Evolutionary conservation across 2,888 invertebrate species (phyloP).

Genomic region (Plebejus argus): DNA sequence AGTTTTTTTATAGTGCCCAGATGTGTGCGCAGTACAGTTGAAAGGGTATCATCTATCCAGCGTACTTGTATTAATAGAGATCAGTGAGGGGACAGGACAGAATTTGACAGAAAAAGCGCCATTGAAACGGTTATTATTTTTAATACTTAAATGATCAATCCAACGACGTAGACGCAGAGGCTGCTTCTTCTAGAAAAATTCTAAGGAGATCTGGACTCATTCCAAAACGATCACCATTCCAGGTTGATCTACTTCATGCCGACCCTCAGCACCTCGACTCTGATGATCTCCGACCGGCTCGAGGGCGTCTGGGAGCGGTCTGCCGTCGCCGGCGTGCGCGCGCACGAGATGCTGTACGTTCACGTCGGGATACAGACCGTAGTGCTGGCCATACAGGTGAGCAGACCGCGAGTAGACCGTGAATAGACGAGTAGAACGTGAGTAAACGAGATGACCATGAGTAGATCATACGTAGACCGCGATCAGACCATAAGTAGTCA

Average conservation of each 20-base stretch:
- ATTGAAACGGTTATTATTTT: too few species aligned
- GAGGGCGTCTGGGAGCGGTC: constrained; percentile 94
- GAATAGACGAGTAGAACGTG: neutral
- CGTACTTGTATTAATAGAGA: too few species aligned
- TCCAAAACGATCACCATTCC: constrained; percentile 35
- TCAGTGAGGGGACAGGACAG: too few species aligned
- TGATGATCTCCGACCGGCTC: constrained; percentile 89
- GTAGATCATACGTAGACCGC: neutral
- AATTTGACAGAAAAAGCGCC: too few species aligned
- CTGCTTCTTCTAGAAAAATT: too few species aligned
- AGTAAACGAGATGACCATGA: neutral
- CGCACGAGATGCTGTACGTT: constrained; percentile 89
- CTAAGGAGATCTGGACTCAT: too few species aligned
- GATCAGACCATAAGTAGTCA: too few species aligned
- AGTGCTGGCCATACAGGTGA: constrained; percentile 87
- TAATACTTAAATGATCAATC: too few species aligned
- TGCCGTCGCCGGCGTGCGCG: constrained; percentile 91
- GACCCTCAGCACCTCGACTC: constrained; percentile 89
- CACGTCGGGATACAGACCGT: constrained; percentile 88
- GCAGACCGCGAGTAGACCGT: neutral
- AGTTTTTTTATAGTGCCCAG: too few species aligned
- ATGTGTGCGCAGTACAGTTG: too few species aligned
- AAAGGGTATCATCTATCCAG: too few species aligned
- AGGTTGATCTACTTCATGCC: constrained; percentile 93
- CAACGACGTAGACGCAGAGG: too few species aligned